Evolutionary conservation across 2,797 vertebrate species (phyloP).

Genomic region (Pipistrellus nathusii): DNA sequence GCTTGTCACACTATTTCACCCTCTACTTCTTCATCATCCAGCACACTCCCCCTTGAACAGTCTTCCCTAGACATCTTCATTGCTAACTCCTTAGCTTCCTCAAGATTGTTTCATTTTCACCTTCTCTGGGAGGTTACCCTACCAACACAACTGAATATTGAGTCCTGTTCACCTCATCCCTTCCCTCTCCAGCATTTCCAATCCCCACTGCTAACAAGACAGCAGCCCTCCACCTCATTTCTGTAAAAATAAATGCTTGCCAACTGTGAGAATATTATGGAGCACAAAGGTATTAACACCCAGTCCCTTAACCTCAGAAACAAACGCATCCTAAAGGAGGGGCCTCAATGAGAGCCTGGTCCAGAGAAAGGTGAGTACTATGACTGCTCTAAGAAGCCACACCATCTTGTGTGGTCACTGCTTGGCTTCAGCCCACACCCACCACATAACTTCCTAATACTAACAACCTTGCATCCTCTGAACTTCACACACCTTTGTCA

Average conservation of each 20-base stretch:
- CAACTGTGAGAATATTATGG: background rate
- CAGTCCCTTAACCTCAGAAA: background rate
- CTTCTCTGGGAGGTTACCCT: background rate
- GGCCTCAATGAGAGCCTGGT: background rate
- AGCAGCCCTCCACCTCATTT: background rate
- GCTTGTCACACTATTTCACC: background rate
- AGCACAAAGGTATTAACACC: background rate
- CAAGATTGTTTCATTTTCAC: background rate
- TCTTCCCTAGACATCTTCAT: background rate
- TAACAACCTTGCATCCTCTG: background rate
- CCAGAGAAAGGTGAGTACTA: background rate
- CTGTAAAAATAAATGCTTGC: background rate
- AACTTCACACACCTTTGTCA: slow-evolving; percentile 56
- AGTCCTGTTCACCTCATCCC: background rate
- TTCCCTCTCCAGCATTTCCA: background rate
- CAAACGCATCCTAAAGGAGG: background rate
- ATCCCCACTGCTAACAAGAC: background rate
- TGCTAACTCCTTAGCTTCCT: background rate
- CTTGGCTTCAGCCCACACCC: background rate
- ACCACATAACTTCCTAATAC: background rate
- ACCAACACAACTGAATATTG: background rate
- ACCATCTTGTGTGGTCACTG: background rate
- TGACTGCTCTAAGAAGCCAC: background rate
- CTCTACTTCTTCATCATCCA: background rate
- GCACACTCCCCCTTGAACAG: background rate